Evolutionary conservation across 2,888 invertebrate genomes (phyloP).

Genomic region (Nineta flava): DNA sequence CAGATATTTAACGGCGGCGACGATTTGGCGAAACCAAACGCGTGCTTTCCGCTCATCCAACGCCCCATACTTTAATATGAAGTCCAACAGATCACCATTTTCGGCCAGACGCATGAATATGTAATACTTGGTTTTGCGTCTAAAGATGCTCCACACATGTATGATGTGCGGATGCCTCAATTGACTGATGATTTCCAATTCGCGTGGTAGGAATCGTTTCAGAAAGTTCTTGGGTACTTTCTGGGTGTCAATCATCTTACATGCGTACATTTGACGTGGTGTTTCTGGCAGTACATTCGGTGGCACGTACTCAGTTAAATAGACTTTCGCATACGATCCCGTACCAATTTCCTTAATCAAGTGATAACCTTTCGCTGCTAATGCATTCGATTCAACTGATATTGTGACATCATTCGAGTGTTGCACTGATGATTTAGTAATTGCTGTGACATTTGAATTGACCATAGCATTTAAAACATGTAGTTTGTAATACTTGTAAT

Average conservation of each 20-base stretch:
- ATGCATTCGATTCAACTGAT: conserved; percentile 43
- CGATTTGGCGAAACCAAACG: conserved; percentile 54
- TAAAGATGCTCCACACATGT: conserved; percentile 58
- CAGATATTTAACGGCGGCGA: conserved; percentile 50
- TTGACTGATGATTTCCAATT: conserved; percentile 57
- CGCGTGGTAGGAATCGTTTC: conserved; percentile 66
- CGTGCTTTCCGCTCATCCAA: conserved; percentile 49
- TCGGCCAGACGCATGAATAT: conserved; percentile 65
- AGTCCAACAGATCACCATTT: conserved; percentile 64
- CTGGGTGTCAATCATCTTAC: conserved; percentile 53
- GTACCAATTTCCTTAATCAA: conserved; percentile 51
- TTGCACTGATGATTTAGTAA: not conserved
- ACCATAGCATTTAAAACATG: too few species aligned
- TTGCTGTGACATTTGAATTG: too few species aligned
- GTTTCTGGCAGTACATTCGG: conserved; percentile 15
- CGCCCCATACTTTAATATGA: conserved; percentile 48
- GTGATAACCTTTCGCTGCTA: conserved; percentile 45
- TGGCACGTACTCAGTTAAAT: conserved; percentile 21
- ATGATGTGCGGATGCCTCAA: conserved; percentile 68
- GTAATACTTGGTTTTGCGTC: conserved; percentile 52
- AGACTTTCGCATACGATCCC: conserved; percentile 63
- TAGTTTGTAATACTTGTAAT: too few species aligned
- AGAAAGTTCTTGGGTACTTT: conserved; percentile 64
- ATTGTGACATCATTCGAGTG: conserved; percentile 15
- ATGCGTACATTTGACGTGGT: conserved; percentile 35